A percentile compares a stretch with the other conserved stretches of the same genome.
phyloP scores from a whole-genome alignment of 2,797 vertebrate genomes.

The Sebastes nivosus region DNA sequence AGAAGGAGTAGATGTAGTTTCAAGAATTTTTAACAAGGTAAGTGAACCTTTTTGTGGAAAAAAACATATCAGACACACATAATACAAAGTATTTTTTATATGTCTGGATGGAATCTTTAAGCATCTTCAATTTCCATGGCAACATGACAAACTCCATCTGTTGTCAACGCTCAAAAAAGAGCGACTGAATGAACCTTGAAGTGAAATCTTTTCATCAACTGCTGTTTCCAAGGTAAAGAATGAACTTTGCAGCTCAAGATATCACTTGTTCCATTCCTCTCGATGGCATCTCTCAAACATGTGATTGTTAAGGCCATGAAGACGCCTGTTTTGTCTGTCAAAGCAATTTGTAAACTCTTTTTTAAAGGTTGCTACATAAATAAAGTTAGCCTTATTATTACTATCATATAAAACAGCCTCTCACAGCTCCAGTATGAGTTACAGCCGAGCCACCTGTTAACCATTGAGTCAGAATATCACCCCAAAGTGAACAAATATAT shows the following conservation, averaged over 20 bases:
- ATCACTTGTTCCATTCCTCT: neutral
- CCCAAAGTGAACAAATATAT: neutral
- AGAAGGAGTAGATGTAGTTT: neutral
- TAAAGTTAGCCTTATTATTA: neutral
- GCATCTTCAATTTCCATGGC: neutral
- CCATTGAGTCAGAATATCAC: neutral
- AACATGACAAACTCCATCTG: neutral
- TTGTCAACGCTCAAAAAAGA: neutral
- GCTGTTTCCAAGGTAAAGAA: neutral
- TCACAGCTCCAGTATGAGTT: neutral
- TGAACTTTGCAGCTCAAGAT: neutral
- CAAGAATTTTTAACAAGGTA: neutral
- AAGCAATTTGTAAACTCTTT: neutral
- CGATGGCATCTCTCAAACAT: neutral
- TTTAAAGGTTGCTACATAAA: neutral
- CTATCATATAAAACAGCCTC: neutral
- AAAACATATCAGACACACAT: neutral
- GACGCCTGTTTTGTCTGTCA: neutral
- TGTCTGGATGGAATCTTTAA: neutral
- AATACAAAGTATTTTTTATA: neutral
- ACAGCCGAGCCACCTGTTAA: neutral
- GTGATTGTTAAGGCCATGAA: neutral
- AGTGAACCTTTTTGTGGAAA: neutral
- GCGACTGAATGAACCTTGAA: neutral
- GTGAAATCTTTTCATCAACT: neutral